Evolutionary conservation across 2,113 vertebrate species (phyloP).

Genomic region (Pelusios castaneus): DNA sequence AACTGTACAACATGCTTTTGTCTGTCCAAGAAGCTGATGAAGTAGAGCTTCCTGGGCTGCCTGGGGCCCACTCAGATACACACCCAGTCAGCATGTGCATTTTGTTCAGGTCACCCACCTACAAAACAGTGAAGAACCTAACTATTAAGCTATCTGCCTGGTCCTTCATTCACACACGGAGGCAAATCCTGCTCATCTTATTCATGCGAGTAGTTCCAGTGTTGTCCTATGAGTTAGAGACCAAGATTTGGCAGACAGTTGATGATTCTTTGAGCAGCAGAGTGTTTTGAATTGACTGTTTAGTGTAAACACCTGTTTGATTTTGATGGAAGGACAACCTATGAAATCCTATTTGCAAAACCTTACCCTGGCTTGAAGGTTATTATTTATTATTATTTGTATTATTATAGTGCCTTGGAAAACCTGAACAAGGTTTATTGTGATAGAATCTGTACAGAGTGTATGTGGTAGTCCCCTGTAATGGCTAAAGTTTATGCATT

Average conservation of each 20-base stretch:
- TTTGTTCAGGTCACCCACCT: neutral
- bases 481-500: neutral
- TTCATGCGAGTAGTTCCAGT: neutral
- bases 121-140: neutral
- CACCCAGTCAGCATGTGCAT: neutral
- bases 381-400: neutral
- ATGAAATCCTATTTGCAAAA: neutral
- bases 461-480: neutral
- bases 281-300: neutral
- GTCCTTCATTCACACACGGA: neutral
- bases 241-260: neutral
- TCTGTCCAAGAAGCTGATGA: neutral
- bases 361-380: neutral
- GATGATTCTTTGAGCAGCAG: neutral
- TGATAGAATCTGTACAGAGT: neutral
- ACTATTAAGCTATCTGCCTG: neutral
- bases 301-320: neutral
- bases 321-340: neutral
- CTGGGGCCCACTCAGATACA: neutral
- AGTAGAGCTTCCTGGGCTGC: neutral
- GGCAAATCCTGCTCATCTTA: neutral
- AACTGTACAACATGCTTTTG: neutral
- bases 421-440: neutral
- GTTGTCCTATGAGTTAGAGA: neutral
- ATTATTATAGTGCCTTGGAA: neutral